Evolutionary conservation across 2,113 vertebrate genomes (phyloP), one percentile per base, ranked within the genome.

Genomic region (Sinocyclocheilus rhinocerous): DNA sequence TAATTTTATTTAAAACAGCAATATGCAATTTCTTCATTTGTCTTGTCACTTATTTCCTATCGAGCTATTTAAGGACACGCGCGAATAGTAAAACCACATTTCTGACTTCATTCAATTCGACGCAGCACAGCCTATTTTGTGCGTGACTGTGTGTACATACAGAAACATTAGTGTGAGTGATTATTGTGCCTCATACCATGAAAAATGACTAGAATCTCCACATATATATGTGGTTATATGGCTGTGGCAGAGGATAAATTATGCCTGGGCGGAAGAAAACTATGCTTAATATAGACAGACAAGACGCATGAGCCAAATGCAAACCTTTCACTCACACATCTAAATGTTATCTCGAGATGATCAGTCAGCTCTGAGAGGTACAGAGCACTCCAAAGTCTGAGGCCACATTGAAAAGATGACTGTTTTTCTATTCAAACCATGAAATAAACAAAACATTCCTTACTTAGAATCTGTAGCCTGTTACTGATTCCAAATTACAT

Each of bases 91-190:
- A 36, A 83, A 50, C 45, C 26, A 65, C 81, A 20, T 45, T 65
- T 63, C 59, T 24, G 18, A 42, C 20, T 65, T 4, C 2, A 13
- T 72, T 83, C 81, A 12, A 55, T 72, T 83, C 10, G 36, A 9
- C 9, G 45, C 29, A 39, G 36, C 39, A 67, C n/a, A 69, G 80
- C 33, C 61, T 24, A 63, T 81, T 81, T 63, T 67, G 39, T 29
- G 36, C 16, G 61, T 82, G 80, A 50, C 13, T 20, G 80, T 82
- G n/a, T 69, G 80, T 67, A 69, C 42, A 65, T 81, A 67, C 42
- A 78, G 26, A 82, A 82, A 82, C 80, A 82, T 69, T 50, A 69
- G 36, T 48, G 39, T 82, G 80, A 69, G 61, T 69, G 61, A 82
- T 82, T 50, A 13, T 50, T 69, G 16, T 82, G n/a, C 59, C 80